Percentiles rank a stretch among this genome's conserved stretches.
These are phyloP conservation scores for Poeciliopsis turneri DNA, from an alignment of 2,797 vertebrate species.

Conservation along the genomic window DNA sequence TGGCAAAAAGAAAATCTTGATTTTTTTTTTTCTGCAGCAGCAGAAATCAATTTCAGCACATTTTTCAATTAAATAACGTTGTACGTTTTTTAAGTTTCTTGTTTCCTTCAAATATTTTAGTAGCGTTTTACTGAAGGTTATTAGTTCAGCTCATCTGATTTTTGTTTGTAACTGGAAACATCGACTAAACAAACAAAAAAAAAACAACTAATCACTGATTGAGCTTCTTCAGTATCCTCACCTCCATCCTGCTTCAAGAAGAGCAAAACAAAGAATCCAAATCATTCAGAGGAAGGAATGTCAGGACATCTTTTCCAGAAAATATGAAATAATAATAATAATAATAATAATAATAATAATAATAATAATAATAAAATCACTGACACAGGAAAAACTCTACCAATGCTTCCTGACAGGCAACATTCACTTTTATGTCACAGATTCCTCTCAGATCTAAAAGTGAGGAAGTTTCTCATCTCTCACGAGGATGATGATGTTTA, in stretches of 20 bases:
- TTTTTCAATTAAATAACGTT: background rate
- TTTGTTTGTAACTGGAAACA: constrained; percentile 12
- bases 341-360: too few species aligned
- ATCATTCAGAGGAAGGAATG: background rate
- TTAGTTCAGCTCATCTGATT: constrained; percentile 40
- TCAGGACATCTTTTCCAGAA: background rate
- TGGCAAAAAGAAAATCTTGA: background rate
- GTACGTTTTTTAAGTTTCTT: background rate
- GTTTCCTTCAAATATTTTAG: background rate
- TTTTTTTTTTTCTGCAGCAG: background rate
- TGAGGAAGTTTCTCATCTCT: background rate
- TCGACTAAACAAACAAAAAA: background rate
- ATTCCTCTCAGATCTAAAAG: background rate
- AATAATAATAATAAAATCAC: background rate
- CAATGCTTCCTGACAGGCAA: background rate
- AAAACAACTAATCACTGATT: background rate
- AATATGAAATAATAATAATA: background rate
- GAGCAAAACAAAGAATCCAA: background rate
- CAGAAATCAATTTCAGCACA: background rate
- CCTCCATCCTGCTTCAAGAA: background rate
- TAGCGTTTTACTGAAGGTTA: constrained; percentile 3
- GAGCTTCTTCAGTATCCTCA: background rate
- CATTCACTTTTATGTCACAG: background rate
- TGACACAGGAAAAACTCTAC: background rate
- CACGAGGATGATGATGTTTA: background rate